These are phyloP conservation scores for Trichosurus vulpecula DNA, from an alignment of 2,797 vertebrate genomes.

Conservation along the genomic window DNA sequence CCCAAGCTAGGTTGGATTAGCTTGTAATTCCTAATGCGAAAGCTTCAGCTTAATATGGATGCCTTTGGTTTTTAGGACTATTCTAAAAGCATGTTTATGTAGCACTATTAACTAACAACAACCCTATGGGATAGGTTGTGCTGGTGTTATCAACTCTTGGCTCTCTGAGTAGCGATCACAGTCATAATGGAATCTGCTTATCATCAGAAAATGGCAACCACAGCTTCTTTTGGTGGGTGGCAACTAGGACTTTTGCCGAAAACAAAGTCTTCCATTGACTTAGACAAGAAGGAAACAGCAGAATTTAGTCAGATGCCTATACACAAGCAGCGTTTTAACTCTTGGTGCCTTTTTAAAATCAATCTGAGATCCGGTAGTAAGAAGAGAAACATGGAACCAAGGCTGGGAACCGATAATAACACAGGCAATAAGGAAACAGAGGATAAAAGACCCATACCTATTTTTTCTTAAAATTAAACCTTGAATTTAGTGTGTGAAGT, in stretches of 20 bases:
- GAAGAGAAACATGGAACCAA: conserved; percentile 2
- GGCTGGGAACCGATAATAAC: neutral
- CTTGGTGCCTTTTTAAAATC: neutral
- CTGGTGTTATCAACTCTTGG: neutral
- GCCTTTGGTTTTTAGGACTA: neutral
- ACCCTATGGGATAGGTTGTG: neutral
- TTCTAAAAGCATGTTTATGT: neutral
- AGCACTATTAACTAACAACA: neutral
- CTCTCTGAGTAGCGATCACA: neutral
- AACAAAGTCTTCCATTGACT: neutral
- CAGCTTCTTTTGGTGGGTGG: neutral
- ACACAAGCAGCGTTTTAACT: neutral
- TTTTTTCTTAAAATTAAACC: neutral
- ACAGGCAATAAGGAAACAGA: neutral
- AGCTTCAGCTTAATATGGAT: neutral
- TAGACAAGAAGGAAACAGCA: neutral
- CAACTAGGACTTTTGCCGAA: neutral
- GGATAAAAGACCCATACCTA: neutral
- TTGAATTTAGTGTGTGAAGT: neutral
- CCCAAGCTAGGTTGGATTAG: neutral
- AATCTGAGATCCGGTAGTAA: conserved; percentile 7
- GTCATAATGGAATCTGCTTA: neutral
- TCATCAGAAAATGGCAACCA: neutral
- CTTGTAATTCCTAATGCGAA: neutral
- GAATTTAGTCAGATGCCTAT: neutral